phyloP scores from a whole-genome alignment of 2,888 invertebrate genomes.

The Stictocephala bisonia region DNA sequence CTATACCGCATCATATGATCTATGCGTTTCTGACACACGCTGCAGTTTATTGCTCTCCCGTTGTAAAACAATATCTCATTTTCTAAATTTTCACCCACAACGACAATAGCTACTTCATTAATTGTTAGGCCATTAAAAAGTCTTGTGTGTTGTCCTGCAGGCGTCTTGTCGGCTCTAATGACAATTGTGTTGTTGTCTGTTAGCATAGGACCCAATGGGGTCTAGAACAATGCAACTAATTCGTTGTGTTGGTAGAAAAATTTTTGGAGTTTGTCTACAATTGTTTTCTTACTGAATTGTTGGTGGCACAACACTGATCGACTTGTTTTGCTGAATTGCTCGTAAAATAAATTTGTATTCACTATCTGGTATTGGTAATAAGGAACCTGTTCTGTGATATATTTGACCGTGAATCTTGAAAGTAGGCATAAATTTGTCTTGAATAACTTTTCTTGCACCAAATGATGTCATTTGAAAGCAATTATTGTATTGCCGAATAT shows the following conservation, averaged over 20 bases:
- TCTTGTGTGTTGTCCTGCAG: slow-evolving; percentile 58
- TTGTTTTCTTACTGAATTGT: slow-evolving; percentile 41
- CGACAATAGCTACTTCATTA: slow-evolving; percentile 59
- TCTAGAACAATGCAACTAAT: slow-evolving; percentile 59
- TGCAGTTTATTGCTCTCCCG: slow-evolving; percentile 57
- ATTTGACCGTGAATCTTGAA: slow-evolving; percentile 52
- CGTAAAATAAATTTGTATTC: slow-evolving; percentile 55
- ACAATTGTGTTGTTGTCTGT: slow-evolving; percentile 59
- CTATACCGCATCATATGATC: too few relatives aligned
- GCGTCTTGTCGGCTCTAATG: slow-evolving; percentile 60
- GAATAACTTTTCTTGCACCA: slow-evolving; percentile 45
- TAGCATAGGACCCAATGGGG: slow-evolving; percentile 58
- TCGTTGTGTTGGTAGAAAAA: slow-evolving; percentile 55
- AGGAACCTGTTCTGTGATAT: slow-evolving; percentile 51
- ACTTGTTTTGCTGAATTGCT: slow-evolving; percentile 50
- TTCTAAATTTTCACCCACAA: slow-evolving; percentile 58
- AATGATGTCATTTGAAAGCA: slow-evolving; percentile 53
- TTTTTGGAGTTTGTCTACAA: slow-evolving; percentile 40
- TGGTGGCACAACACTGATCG: slow-evolving; percentile 50
- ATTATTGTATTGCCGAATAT: slow-evolving; percentile 48
- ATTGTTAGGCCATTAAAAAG: slow-evolving; percentile 59
- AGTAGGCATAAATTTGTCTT: slow-evolving; percentile 35
- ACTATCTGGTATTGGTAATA: slow-evolving; percentile 49
- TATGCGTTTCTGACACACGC: slow-evolving; percentile 60
- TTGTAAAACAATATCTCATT: slow-evolving; percentile 60